These are phyloP conservation scores for Nymphalis polychloros DNA, from an alignment of 2,888 invertebrate species.

Conservation along the genomic window DNA sequence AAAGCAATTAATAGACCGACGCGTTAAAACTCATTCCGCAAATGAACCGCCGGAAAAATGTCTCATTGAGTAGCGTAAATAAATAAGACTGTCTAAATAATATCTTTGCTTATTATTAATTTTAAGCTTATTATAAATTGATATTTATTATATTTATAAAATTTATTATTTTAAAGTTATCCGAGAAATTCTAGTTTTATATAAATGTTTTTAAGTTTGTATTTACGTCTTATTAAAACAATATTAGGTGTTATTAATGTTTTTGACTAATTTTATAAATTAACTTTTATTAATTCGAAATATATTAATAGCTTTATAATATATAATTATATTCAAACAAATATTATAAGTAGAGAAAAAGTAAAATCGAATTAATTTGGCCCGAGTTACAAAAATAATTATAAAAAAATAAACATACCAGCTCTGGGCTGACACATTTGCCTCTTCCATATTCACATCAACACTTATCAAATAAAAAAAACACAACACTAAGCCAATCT, in stretches of 20 bases:
- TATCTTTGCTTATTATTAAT: not conserved
- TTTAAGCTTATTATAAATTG: not conserved
- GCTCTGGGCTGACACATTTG: conserved; percentile 13
- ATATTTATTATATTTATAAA: not conserved
- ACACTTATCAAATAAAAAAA: conserved; percentile 11
- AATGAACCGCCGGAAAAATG: conserved; percentile 27
- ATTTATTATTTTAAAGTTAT: too few species aligned
- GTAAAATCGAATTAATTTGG: not conserved
- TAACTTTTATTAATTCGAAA: too few species aligned
- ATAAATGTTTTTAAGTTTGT: too few species aligned
- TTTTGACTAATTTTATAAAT: too few species aligned
- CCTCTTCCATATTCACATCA: conserved; percentile 20
- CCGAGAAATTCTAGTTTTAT: too few species aligned
- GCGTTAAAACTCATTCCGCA: conserved; percentile 23
- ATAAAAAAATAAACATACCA: conserved; percentile 9
- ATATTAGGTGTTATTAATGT: too few species aligned
- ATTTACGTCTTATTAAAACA: too few species aligned
- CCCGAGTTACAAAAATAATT: not conserved
- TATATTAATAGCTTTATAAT: too few species aligned
- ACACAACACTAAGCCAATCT: conserved; percentile 23
- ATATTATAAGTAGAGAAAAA: not conserved
- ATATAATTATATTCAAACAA: too few species aligned
- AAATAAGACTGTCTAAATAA: conserved; percentile 14
- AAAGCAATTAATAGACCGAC: conserved; percentile 24
- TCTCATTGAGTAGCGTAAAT: conserved; percentile 14